phyloP scores from a whole-genome alignment of 2,888 invertebrate genomes.

The Orchesella flavescens region DNA sequence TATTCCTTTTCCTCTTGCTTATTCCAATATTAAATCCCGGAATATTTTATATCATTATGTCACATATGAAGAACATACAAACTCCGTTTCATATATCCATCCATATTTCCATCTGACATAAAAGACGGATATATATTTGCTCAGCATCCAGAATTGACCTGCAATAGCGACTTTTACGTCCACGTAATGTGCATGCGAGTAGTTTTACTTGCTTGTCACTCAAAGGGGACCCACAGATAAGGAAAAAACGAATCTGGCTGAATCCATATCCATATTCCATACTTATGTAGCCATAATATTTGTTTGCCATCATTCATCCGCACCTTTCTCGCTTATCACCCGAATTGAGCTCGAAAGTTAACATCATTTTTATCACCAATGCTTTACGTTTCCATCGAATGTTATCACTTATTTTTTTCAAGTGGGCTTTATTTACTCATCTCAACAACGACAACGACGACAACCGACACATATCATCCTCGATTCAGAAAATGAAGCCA shows the following conservation, averaged over 20 bases:
- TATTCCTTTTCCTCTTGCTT: slow-evolving; percentile 23
- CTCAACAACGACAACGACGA: slow-evolving; percentile 46
- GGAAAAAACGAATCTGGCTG: slow-evolving; percentile 24
- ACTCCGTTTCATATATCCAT: background rate
- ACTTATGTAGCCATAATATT: background rate
- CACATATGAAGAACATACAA: background rate
- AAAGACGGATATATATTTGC: slow-evolving; percentile 16
- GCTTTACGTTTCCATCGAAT: slow-evolving; percentile 13
- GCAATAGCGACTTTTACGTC: slow-evolving; percentile 17
- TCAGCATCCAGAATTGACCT: slow-evolving; percentile 39
- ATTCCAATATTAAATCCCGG: slow-evolving; percentile 30
- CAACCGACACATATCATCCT: slow-evolving; percentile 50
- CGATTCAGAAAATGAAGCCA: slow-evolving; percentile 32
- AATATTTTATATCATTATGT: background rate
- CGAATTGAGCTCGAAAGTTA: background rate
- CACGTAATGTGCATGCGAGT: slow-evolving; percentile 19
- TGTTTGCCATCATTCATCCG: background rate
- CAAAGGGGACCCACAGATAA: slow-evolving; percentile 42
- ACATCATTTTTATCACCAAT: background rate
- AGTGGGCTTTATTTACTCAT: slow-evolving; percentile 59
- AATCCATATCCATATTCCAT: background rate
- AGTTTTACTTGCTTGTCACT: slow-evolving; percentile 26
- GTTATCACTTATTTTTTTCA: slow-evolving; percentile 50
- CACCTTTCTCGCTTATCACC: slow-evolving; percentile 10
- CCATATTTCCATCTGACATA: background rate